phyloP scores from a whole-genome alignment of 2,797 vertebrate species.

The Sebastes vulpes region DNA sequence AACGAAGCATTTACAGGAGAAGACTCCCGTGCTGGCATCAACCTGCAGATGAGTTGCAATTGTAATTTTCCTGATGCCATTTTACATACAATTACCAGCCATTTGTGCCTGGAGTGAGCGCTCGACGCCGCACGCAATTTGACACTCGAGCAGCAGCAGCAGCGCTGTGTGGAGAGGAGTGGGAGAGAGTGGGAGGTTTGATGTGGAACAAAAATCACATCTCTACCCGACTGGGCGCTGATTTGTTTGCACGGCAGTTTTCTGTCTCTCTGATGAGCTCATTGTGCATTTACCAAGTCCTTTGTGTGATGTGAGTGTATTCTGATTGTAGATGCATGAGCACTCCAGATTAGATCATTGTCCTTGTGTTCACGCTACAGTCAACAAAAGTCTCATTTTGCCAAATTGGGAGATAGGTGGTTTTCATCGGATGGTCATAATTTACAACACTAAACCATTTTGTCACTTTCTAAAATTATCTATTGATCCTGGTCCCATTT shows the following conservation, averaged over 20 bases:
- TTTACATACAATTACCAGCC: constrained; percentile 56
- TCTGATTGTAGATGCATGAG: background rate
- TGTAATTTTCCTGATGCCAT: constrained; percentile 36
- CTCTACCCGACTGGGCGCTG: constrained; percentile 12
- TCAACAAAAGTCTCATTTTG: background rate
- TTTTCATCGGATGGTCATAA: too few species aligned
- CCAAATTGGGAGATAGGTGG: background rate
- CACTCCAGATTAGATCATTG: constrained; percentile 9
- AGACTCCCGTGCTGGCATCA: constrained; percentile 2
- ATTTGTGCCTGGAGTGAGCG: constrained; percentile 48
- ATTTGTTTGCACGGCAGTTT: constrained; percentile 34
- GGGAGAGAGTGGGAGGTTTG: constrained; percentile 38
- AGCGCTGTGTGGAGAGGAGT: background rate
- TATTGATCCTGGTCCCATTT: background rate
- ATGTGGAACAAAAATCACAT: constrained; percentile 34
- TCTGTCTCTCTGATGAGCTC: constrained; percentile 44
- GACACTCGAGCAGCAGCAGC: constrained; percentile 7
- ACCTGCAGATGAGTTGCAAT: constrained; percentile 34
- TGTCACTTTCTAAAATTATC: background rate
- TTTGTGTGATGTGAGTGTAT: constrained; percentile 1
- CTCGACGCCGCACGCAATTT: constrained; percentile 5
- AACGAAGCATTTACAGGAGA: constrained; percentile 34
- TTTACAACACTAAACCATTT: too few species aligned
- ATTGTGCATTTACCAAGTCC: background rate
- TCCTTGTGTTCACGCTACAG: background rate